A percentile compares a stretch with the other conserved stretches of the same genome.
Conservation (phyloP, 2,888 invertebrate genomes). For the Tanytarsus gracilentus region DNA sequence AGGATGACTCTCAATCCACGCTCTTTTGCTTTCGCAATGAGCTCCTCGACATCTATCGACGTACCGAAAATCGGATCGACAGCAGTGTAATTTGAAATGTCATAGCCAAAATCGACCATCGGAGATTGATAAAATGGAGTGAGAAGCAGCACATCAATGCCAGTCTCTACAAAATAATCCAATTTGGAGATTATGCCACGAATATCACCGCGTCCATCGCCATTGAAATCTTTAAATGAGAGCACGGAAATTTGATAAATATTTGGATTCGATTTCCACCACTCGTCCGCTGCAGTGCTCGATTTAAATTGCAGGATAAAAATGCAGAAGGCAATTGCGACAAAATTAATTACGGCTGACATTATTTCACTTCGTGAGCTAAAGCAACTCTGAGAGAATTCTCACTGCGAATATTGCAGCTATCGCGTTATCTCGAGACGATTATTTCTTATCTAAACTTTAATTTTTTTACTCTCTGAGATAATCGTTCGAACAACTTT, state of each 20-base stretch:
- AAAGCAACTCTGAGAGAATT: too few species aligned
- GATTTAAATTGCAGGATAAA: neutral
- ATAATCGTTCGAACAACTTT: too few species aligned
- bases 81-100: slow-evolving; percentile 48
- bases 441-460: too few species aligned
- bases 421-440: too few species aligned
- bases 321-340: neutral
- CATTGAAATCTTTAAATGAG: slow-evolving; percentile 62
- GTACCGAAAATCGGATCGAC: slow-evolving; percentile 50
- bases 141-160: slow-evolving; percentile 57
- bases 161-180: slow-evolving; percentile 50
- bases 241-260: slow-evolving; percentile 67
- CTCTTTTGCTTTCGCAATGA: slow-evolving; percentile 38
- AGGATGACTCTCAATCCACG: slow-evolving; percentile 49
- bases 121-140: slow-evolving; percentile 60
- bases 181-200: slow-evolving; percentile 39
- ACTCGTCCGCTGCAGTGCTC: neutral
- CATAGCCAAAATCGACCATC: slow-evolving; percentile 55
- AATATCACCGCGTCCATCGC: slow-evolving; percentile 54
- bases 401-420: too few species aligned
- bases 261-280: slow-evolving; percentile 64
- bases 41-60: slow-evolving; percentile 46
- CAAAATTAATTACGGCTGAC: neutral
- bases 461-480: too few species aligned
- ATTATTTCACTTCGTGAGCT: too few species aligned